A percentile compares a stretch with the other conserved stretches of the same genome.
phyloP scores from a whole-genome alignment of 2,797 vertebrate genomes.

The Xenentodon cancila region DNA sequence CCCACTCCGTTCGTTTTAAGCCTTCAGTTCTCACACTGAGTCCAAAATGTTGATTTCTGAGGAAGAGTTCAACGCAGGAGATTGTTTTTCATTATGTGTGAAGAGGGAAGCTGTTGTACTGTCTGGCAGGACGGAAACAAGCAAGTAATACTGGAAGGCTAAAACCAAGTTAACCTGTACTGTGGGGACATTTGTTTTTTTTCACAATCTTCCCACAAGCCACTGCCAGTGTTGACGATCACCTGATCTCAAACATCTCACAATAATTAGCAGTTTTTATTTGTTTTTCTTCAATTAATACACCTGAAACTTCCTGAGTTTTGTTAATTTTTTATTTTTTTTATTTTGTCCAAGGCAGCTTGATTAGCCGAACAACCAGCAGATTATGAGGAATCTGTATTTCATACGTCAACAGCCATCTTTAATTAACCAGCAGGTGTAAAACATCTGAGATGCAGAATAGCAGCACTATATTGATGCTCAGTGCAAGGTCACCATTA shows the following conservation, averaged over 20 bases:
- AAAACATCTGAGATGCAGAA: constrained; percentile 56
- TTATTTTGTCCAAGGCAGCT: constrained; percentile 5
- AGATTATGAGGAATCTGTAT: constrained; percentile 37
- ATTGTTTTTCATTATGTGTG: constrained; percentile 13
- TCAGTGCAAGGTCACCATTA: constrained; percentile 64
- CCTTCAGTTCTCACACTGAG: no score
- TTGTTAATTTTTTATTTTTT: neutral
- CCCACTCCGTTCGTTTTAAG: no score
- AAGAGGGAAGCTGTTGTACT: neutral
- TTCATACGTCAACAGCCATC: constrained; percentile 59
- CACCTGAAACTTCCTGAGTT: constrained; percentile 8
- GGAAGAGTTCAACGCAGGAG: constrained; percentile 5
- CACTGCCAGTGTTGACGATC: constrained; percentile 13
- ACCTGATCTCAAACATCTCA: constrained; percentile 5
- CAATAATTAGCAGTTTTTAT: constrained; percentile 4
- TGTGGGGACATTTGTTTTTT: neutral
- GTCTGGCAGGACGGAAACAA: no score
- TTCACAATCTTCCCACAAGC: neutral
- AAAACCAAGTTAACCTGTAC: constrained; percentile 13
- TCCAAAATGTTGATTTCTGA: neutral
- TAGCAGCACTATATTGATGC: constrained; percentile 61
- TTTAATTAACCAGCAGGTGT: constrained; percentile 54
- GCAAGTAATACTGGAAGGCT: neutral
- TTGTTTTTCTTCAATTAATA: neutral
- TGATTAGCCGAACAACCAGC: constrained; percentile 23